Conservation (phyloP, 2,888 invertebrate genomes). For the Abrostola triplasia region DNA sequence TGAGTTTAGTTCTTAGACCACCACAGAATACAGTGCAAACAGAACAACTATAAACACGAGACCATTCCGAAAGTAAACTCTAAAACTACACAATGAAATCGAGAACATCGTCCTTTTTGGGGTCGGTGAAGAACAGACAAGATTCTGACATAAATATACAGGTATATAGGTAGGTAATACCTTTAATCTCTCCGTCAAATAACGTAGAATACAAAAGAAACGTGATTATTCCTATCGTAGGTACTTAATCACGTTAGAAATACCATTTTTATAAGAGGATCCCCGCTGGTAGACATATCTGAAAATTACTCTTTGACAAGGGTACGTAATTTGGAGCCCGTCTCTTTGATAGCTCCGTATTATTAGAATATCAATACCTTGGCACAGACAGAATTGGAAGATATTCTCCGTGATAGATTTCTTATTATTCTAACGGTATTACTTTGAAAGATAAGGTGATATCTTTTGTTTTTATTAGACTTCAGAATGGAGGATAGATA, state of each 20-base stretch:
- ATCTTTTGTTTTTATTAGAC: too few relatives aligned
- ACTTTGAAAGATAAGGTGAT: too few relatives aligned
- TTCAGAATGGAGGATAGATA: too few relatives aligned
- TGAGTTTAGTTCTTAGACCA: too few relatives aligned
- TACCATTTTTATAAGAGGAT: not conserved
- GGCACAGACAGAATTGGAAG: not conserved
- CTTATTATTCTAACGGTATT: not conserved
- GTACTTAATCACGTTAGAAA: conserved; percentile 4
- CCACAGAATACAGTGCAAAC: too few relatives aligned
- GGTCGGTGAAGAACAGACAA: too few relatives aligned
- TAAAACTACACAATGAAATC: not conserved
- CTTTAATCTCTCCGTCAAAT: not conserved
- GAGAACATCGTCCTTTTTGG: not conserved
- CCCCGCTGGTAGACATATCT: conserved; percentile 2
- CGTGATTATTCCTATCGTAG: not conserved
- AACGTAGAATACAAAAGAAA: not conserved
- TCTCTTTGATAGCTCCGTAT: conserved; percentile 14
- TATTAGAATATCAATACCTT: conserved; percentile 22
- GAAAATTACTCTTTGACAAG: conserved; percentile 30
- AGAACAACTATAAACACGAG: too few relatives aligned
- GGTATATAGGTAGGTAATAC: too few relatives aligned
- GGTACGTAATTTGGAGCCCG: conserved; percentile 40
- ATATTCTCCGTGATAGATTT: not conserved
- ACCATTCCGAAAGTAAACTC: too few relatives aligned
- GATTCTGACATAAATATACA: too few relatives aligned